These are phyloP conservation scores for Endotricha flammealis DNA, from an alignment of 2,888 invertebrate species.

Conservation along the genomic window DNA sequence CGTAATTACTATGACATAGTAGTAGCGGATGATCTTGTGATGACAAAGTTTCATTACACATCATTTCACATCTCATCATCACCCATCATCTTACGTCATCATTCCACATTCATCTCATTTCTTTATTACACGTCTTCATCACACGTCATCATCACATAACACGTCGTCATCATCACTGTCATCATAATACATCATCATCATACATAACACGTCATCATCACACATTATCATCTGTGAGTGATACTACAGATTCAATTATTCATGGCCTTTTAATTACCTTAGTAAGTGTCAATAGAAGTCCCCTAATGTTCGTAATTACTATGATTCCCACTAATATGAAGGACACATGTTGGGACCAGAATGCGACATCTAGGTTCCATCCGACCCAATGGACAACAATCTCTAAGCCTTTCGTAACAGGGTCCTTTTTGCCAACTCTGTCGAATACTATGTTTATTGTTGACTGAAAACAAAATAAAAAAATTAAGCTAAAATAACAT, in stretches of 20 bases:
- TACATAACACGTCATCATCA: too few species aligned
- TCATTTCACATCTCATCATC: too few species aligned
- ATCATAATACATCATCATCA: too few species aligned
- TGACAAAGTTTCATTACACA: too few species aligned
- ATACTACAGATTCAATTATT: background rate
- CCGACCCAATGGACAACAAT: conserved; percentile 98
- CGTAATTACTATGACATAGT: too few species aligned
- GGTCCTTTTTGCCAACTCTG: conserved; percentile 98
- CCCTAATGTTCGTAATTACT: conserved; percentile 97
- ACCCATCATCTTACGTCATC: too few species aligned
- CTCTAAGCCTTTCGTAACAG: conserved; percentile 97
- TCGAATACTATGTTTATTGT: conserved; percentile 99
- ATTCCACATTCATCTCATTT: too few species aligned
- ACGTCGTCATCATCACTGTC: too few species aligned
- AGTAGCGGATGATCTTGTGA: too few species aligned
- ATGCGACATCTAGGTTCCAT: conserved; percentile 96
- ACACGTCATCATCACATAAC: too few species aligned
- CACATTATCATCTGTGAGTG: background rate
- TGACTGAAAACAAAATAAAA: conserved; percentile 82
- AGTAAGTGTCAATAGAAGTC: conserved; percentile 95
- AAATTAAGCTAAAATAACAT: conserved; percentile 2
- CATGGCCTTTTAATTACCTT: conserved; percentile 82
- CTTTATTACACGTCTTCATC: too few species aligned
- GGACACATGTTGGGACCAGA: conserved; percentile 99
- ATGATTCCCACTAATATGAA: conserved; percentile 98